phyloP scores from a whole-genome alignment of 2,113 vertebrate species.

The Lamprotornis superbus region DNA sequence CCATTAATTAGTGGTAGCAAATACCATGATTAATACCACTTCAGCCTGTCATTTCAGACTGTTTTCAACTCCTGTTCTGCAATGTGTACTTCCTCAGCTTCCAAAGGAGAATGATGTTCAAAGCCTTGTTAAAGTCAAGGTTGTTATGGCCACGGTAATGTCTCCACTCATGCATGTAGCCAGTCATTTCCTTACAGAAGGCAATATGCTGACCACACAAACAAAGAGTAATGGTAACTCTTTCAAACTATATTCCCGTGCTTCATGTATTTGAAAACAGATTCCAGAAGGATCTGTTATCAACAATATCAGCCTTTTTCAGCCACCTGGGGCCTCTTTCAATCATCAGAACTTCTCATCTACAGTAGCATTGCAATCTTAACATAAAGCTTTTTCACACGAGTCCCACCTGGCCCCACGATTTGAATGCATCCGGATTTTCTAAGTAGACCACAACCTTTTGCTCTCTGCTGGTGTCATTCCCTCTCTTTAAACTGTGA shows the following conservation, averaged over 20 bases:
- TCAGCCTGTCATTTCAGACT: neutral
- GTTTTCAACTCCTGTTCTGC: neutral
- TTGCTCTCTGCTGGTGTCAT: neutral
- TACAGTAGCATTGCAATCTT: neutral
- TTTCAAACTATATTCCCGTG: neutral
- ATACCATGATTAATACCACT: neutral
- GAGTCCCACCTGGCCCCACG: neutral
- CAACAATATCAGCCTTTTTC: neutral
- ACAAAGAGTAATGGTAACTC: neutral
- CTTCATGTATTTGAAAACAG: neutral
- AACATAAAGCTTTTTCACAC: neutral
- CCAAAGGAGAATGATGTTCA: neutral
- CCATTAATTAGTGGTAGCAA: neutral
- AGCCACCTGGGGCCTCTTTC: neutral
- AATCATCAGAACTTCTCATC: neutral
- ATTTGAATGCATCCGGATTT: neutral
- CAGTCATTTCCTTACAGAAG: neutral
- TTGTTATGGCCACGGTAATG: neutral
- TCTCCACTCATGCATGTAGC: rapidly evolving
- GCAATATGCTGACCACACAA: neutral
- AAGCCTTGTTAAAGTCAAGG: neutral
- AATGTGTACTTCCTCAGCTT: neutral
- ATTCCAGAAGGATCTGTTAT: neutral
- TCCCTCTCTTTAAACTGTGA: neutral
- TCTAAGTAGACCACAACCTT: neutral